Conservation (phyloP, 2,797 vertebrate genomes). For the Sarcoramphus papa region DNA sequence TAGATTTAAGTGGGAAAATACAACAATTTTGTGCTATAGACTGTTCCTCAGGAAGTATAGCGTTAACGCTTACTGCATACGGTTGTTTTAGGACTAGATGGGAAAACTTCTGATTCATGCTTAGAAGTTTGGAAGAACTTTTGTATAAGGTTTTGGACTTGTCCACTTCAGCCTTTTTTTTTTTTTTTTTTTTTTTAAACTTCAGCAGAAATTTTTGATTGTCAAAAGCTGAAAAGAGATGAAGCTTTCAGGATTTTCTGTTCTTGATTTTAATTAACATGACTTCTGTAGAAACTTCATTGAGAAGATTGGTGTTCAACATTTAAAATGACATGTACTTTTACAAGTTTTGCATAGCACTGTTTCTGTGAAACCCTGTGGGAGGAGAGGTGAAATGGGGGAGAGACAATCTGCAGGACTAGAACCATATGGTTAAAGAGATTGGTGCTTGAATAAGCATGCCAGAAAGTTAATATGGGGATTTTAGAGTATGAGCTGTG, state of each 20-base stretch:
- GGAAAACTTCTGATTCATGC: background rate
- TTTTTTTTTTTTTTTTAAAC: background rate
- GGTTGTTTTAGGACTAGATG: background rate
- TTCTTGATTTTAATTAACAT: background rate
- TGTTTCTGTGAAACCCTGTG: conserved; percentile 8
- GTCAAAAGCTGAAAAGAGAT: background rate
- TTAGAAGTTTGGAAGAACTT: background rate
- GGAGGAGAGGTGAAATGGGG: conserved; percentile 23
- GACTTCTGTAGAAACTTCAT: background rate
- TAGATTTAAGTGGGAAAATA: background rate
- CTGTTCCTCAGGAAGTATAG: background rate
- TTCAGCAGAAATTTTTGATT: background rate
- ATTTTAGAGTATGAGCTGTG: conserved; percentile 8
- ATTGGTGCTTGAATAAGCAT: background rate
- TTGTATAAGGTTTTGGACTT: background rate
- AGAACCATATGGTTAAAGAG: conserved; percentile 33
- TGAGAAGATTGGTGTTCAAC: background rate
- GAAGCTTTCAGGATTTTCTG: background rate
- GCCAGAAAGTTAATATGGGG: background rate
- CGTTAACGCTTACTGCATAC: background rate
- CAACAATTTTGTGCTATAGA: background rate
- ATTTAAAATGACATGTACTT: background rate
- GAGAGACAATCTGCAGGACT: conserved; percentile 50
- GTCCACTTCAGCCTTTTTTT: background rate
- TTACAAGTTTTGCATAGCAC: background rate